A percentile compares a stretch with the other conserved stretches of the same genome.
Evolutionary conservation across 2,113 vertebrate species (phyloP).

Genomic region (Pithys albifrons): DNA sequence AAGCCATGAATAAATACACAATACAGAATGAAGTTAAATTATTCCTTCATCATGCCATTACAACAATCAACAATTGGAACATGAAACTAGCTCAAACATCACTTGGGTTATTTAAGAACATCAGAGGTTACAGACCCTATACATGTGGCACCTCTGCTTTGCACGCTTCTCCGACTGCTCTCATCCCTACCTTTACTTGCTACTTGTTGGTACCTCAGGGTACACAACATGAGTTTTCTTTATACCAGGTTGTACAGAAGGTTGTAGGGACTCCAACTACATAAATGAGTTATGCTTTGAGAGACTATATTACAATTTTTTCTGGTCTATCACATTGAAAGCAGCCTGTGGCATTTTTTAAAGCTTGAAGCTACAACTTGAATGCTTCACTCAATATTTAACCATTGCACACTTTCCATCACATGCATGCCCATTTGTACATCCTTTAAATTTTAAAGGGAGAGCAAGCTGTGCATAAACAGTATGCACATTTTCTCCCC

Average conservation of each 20-base stretch:
- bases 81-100: not conserved
- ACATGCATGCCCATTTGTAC: not conserved
- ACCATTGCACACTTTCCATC: not conserved
- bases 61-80: not conserved
- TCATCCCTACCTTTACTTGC: not conserved
- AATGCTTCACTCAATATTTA: not conserved
- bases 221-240: rapidly evolving
- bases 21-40: not conserved
- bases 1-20: not conserved
- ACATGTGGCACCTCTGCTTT: rapidly evolving
- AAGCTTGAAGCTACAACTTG: not conserved
- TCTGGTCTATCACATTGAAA: not conserved
- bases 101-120: not conserved
- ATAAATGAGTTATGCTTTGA: not conserved
- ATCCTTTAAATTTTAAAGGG: not conserved
- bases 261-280: not conserved
- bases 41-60: not conserved
- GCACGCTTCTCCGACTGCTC: not conserved
- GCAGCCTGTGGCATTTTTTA: not conserved
- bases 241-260: not conserved
- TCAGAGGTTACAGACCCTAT: not conserved
- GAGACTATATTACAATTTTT: not conserved
- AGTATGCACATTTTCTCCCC: rapidly evolving
- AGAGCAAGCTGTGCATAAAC: not conserved
- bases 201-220: rapidly evolving